Evolutionary conservation across 2,797 vertebrate species (phyloP), one percentile per base, ranked within the genome.

Genomic region (Myotis myotis): DNA sequence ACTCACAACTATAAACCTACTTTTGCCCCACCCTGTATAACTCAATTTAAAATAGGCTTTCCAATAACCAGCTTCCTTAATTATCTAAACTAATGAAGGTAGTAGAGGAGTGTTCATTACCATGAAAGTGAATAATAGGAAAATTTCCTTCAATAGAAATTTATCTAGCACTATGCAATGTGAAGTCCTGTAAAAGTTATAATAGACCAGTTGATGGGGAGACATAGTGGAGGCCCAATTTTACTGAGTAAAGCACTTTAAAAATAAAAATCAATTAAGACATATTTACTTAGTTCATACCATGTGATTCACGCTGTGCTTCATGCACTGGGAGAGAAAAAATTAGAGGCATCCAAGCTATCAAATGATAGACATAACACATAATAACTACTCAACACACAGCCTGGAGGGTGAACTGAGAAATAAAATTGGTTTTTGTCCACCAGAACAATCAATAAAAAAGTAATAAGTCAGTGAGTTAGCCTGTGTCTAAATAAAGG

Each of bases 141-240:
- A 95, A 95, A 79, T 93, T 13, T 51, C 22, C 30, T 66, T 80
- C 79, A 36, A 2, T 38, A 16, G 19, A 75, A 92, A 88, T 86
- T 19, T 55, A 76, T 84, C 71, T 90, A 41, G 19, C 6, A 79
- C 23, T 81, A 25, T 15, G 8, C 38, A 87, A 33, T 44, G 16
- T 70, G 22, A 82, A 87, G 33, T 44, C 38, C 22, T 72, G 0
- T 30, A 85, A 20, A 75, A 38, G 12, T 1, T 91, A 28, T 17
- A 80, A 86, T 23, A 22, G 23, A 10, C 49, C n/a, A 51, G 64
- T 76, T 30, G 13, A 71, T 62, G 25, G 28, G 6, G 8, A 84
- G 36, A 90, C 8, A 76, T 19, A n/a, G 7, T 20, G 41, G 33
- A 93, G 47, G 9, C 28, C 20, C 28, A 20, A 30, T 28, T 91